Percentiles rank a stretch among this genome's conserved stretches.
Evolutionary conservation across 2,113 vertebrate genomes (phyloP).

Genomic region (Capreolus pygargus): DNA sequence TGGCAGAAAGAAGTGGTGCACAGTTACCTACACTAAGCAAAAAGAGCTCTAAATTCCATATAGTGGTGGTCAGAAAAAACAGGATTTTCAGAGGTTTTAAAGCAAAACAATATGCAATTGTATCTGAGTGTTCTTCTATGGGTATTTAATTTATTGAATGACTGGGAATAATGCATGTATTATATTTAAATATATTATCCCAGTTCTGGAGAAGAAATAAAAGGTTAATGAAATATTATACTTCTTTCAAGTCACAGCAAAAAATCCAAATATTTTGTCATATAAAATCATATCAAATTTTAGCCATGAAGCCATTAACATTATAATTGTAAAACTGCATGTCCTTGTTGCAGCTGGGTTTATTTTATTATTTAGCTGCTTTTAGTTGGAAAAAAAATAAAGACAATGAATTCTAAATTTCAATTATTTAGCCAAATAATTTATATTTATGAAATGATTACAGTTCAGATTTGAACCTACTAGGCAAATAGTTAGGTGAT

Average conservation of each 20-base stretch:
- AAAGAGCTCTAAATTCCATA: background rate
- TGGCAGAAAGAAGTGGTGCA: background rate
- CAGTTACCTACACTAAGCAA: background rate
- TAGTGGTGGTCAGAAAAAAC: background rate
- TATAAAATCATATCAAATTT: background rate
- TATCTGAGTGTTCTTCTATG: background rate
- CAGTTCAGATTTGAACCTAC: slow-evolving; percentile 44
- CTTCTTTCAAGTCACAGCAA: background rate
- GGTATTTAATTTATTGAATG: background rate
- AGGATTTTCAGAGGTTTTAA: background rate
- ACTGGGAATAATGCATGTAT: background rate
- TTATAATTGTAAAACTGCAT: background rate
- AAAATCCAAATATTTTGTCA: background rate
- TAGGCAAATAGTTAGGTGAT: slow-evolving; percentile 55
- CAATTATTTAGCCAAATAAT: slow-evolving; percentile 30
- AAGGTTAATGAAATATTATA: background rate
- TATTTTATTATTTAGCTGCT: background rate
- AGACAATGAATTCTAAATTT: slow-evolving; percentile 19
- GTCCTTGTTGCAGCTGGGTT: background rate
- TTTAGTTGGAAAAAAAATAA: background rate
- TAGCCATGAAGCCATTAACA: background rate
- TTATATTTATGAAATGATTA: slow-evolving; percentile 19
- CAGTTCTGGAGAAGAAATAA: background rate
- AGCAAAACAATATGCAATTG: background rate
- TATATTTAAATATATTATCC: background rate